Percentiles rank a stretch among this genome's conserved stretches.
Conservation (phyloP, 2,797 vertebrate species). For the Pangasius sanitwongsei region DNA sequence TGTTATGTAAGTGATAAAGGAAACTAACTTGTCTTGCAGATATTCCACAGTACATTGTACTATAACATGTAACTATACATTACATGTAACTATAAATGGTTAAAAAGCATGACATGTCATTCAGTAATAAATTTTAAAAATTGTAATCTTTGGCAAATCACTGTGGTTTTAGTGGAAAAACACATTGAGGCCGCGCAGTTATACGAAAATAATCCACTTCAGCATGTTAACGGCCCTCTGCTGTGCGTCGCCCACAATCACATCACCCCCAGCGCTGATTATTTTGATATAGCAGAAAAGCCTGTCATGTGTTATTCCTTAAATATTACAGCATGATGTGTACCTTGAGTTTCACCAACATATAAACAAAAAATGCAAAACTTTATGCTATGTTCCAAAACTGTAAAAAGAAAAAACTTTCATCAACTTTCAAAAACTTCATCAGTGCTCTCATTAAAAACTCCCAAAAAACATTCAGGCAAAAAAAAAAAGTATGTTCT, state of each 20-base stretch:
- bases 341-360: not conserved
- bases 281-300: conserved; percentile 7
- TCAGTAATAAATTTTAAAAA: not conserved
- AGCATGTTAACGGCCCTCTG: not conserved
- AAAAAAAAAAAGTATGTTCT: conserved; percentile 2
- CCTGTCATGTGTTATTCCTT: not conserved
- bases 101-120: not conserved
- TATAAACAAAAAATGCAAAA: not conserved
- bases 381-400: not conserved
- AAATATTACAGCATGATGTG: not conserved
- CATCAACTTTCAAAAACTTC: not conserved
- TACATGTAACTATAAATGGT: not conserved
- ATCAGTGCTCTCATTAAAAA: not conserved
- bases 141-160: too few species aligned
- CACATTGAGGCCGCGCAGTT: not conserved
- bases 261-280: not conserved
- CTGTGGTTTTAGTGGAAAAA: not conserved
- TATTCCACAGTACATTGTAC: not conserved
- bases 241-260: not conserved
- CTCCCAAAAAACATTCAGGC: not conserved
- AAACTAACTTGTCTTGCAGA: not conserved
- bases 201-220: not conserved
- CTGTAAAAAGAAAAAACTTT: not conserved
- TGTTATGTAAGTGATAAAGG: not conserved
- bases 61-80: not conserved